Evolutionary conservation across 1,140 invertebrate genomes (phyloP).

Genomic region (Dreissena polymorpha): DNA sequence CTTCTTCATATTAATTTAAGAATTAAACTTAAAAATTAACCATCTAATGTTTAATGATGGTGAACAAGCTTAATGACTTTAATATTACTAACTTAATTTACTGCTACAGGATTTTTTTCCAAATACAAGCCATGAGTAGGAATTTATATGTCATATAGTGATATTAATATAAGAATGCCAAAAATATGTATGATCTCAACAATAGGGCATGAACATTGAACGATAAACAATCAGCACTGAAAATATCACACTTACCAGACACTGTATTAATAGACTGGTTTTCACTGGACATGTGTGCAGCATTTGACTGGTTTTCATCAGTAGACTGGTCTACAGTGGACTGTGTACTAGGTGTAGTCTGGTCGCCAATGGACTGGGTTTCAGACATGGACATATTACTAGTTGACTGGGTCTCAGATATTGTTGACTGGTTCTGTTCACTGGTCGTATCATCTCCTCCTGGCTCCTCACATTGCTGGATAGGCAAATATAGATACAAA

Average conservation of each 20-base stretch:
- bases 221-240: no score
- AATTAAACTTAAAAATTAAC: no score
- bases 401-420: slow-evolving; percentile 16
- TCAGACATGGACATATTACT: neutral
- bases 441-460: slow-evolving; percentile 23
- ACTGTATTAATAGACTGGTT: slow-evolving; percentile 36
- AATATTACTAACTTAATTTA: no score
- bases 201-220: no score
- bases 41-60: no score
- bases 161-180: no score
- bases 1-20: no score
- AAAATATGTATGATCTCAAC: no score
- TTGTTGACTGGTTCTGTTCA: slow-evolving; percentile 45
- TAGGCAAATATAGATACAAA: neutral
- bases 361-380: neutral
- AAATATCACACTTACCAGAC: slow-evolving; percentile 11
- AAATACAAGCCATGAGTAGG: no score
- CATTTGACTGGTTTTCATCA: neutral
- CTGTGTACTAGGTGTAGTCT: neutral
- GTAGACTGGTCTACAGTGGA: neutral
- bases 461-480: neutral
- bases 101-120: no score
- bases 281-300: neutral
- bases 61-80: no score
- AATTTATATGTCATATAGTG: no score